Evolutionary conservation across 2,888 invertebrate species (phyloP).

Genomic region (Erpobdella octoculata): DNA sequence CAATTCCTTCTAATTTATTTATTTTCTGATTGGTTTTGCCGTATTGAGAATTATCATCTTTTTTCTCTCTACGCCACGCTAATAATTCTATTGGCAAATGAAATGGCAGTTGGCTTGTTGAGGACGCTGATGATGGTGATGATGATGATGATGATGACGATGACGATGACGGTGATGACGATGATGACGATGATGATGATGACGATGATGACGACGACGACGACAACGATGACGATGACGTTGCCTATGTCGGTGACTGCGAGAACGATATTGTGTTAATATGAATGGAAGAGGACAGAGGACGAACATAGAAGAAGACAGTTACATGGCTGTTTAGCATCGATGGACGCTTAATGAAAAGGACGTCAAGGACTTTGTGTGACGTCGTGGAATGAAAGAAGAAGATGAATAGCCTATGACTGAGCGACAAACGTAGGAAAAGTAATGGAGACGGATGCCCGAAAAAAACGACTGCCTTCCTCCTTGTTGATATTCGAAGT

Average conservation of each 20-base stretch:
- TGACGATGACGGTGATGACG: constrained; percentile 18
- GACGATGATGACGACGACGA: constrained; percentile 12
- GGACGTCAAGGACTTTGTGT: too few relatives aligned
- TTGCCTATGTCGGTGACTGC: not conserved
- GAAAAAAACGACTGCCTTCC: too few relatives aligned
- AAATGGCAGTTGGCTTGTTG: not conserved
- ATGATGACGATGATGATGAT: constrained; percentile 2
- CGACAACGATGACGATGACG: constrained; percentile 8
- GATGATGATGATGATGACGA: constrained; percentile 23
- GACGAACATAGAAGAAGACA: constrained; percentile 56
- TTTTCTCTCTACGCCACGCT: too few relatives aligned
- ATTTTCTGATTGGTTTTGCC: too few relatives aligned
- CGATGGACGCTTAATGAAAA: too few relatives aligned
- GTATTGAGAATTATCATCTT: too few relatives aligned
- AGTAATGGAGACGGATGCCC: too few relatives aligned
- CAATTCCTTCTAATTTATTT: too few relatives aligned
- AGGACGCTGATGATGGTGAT: constrained; percentile 20
- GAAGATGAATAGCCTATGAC: too few relatives aligned
- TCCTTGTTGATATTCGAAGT: too few relatives aligned
- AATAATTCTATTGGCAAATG: not conserved
- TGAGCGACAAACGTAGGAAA: too few relatives aligned
- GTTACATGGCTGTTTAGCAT: constrained; percentile 55
- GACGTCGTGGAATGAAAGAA: too few relatives aligned
- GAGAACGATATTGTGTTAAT: constrained; percentile 31
- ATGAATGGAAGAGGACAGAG: constrained; percentile 52